phyloP scores from a whole-genome alignment of 2,113 vertebrate genomes.

The Antigone vipio region DNA sequence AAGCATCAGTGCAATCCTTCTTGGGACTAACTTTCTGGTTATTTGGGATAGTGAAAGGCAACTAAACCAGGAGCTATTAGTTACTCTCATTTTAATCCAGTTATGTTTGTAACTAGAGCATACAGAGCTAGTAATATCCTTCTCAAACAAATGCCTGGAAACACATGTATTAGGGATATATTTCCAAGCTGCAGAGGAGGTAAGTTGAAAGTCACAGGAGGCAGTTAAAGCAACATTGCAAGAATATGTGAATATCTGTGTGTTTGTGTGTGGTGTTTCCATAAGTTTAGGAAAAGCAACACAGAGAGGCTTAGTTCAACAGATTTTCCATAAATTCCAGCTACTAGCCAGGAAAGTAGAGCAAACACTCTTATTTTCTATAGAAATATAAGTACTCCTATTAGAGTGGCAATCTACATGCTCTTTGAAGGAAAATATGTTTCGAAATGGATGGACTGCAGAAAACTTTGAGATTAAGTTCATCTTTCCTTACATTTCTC shows the following conservation, averaged over 20 bases:
- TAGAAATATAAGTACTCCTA: not conserved
- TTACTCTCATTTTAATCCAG: not conserved
- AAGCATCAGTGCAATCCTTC: not conserved
- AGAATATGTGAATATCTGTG: not conserved
- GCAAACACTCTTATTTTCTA: not conserved
- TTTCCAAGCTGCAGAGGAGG: conserved; percentile 4
- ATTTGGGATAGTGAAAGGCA: not conserved
- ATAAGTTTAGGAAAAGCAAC: not conserved
- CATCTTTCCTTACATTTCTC: not conserved
- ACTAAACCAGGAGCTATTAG: not conserved
- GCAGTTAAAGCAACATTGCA: not conserved
- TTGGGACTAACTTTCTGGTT: not conserved
- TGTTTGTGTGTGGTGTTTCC: not conserved
- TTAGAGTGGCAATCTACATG: not conserved
- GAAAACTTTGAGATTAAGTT: not conserved
- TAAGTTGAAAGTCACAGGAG: not conserved
- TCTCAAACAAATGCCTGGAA: not conserved
- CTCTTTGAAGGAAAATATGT: not conserved
- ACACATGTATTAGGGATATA: not conserved
- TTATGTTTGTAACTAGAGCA: not conserved
- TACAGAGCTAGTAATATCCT: not conserved
- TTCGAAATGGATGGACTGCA: not conserved
- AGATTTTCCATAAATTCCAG: not conserved
- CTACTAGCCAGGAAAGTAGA: not conserved
- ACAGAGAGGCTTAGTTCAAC: not conserved